Conservation (phyloP, 2,797 vertebrate species). For the Nasua narica region DNA sequence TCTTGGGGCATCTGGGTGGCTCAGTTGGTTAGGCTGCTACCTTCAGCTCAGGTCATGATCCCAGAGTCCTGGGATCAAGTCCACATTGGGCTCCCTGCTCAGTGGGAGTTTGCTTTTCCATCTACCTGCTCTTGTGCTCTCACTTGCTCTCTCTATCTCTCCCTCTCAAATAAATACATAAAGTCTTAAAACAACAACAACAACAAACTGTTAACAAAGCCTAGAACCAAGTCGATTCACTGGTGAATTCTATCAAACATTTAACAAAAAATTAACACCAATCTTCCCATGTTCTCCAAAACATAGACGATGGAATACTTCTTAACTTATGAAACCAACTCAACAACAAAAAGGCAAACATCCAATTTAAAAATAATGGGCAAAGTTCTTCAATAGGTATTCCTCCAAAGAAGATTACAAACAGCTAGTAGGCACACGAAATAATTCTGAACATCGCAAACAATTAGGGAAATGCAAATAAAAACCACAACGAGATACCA, state of each 20-base stretch:
- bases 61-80: too few species aligned
- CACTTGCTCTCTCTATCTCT: too few species aligned
- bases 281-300: background rate
- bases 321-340: background rate
- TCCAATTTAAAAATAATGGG: background rate
- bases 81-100: too few species aligned
- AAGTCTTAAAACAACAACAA: background rate
- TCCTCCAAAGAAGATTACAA: background rate
- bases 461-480: background rate
- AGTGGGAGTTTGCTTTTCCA: too few species aligned
- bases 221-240: background rate
- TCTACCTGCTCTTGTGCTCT: too few species aligned
- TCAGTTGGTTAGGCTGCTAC: too few species aligned
- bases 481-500: background rate
- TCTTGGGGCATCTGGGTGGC: too few species aligned
- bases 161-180: too few species aligned
- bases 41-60: too few species aligned
- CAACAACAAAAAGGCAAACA: background rate
- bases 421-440: background rate
- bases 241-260: background rate
- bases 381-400: background rate
- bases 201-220: background rate
- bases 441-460: background rate
- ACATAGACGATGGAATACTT: background rate
- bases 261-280: background rate